Conservation (phyloP, 2,888 invertebrate genomes). For the Caradrina kadenii region DNA sequence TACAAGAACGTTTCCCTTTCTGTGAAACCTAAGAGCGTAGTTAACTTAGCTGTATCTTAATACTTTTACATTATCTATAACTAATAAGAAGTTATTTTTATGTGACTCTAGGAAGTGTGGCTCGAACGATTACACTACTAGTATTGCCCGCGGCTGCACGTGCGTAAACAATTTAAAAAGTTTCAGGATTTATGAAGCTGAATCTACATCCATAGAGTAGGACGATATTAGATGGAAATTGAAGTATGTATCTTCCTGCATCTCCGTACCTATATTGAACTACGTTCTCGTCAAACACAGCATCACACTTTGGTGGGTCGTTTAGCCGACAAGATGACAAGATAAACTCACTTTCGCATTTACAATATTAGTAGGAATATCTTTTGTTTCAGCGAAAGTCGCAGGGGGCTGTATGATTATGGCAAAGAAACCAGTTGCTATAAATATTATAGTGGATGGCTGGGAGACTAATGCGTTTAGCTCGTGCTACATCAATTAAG, state of each 20-base stretch:
- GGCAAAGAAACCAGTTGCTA: constrained; percentile 26
- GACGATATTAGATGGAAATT: not conserved
- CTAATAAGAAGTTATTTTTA: constrained; percentile 19
- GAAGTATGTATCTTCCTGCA: no score
- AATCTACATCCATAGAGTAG: not conserved
- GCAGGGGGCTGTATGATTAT: not conserved
- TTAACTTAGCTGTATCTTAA: constrained; percentile 18
- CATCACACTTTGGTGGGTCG: not conserved
- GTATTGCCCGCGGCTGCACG: not conserved
- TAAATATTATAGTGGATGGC: constrained; percentile 25
- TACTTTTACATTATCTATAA: constrained; percentile 15
- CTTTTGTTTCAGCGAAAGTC: constrained; percentile 45
- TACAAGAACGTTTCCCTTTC: constrained; percentile 15
- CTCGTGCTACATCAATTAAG: constrained; percentile 18
- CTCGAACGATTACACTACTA: not conserved
- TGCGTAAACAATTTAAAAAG: not conserved
- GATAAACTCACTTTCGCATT: not conserved
- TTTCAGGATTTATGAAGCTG: not conserved
- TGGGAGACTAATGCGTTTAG: constrained; percentile 18
- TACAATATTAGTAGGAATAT: not conserved
- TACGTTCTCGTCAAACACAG: no score
- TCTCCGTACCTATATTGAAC: no score
- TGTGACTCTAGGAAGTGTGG: not conserved
- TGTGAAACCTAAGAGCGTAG: constrained; percentile 17
- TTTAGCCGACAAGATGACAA: not conserved